Base-by-base conservation (phyloP, 2,797 vertebrate species). In the Salmo trutta region DNA sequence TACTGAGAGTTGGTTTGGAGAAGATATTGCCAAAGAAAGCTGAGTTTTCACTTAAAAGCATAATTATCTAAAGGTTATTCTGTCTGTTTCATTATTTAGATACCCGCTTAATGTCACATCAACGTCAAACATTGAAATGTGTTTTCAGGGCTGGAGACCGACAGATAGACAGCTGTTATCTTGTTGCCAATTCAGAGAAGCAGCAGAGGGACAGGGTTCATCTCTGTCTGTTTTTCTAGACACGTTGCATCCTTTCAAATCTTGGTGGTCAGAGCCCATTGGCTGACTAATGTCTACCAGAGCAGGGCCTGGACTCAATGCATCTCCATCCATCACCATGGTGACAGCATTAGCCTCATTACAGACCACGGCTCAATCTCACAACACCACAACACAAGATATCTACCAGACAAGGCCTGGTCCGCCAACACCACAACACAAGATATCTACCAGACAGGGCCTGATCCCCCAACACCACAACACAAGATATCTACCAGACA, bases 1-100 rank as follows among this genome's bases (percentile, higher is more conserved):
- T 71, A 41, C 17, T 41, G 75, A 69, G 36, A 70, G 41, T 71
- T 71, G 70, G 15, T 54, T 64, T 64, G 12, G 10, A 64, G 21
- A 64, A 64, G 24, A 64, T 7, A 64, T 4, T 29, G 54, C 7
- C 16, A 19, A 54, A 62, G n/a, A 19, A 19, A 64, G 3, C 59
- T 47, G 10, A 64, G 14, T 64, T 64, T 62, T 65, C 62, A 17
- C 62, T 24, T 27, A 24, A 27, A 24, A 65, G 14, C 24, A 27
- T 64, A 64, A 64, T 21, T 27, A 5, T 29, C 8, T 29, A 29
- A 65, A 65, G 3, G 62, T 65, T 15, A 27, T 24, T 54, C 53
- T 54, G 53, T 54, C 17, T 54, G 17, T 54, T 29, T 27, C 10
- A 27, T 15, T 24, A 4, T 27, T 65, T 24, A 27, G 8, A 24